A percentile compares a stretch with the other conserved stretches of the same genome.
Evolutionary conservation across 2,888 invertebrate species (phyloP).

Genomic region (Hoplodrina blanda): DNA sequence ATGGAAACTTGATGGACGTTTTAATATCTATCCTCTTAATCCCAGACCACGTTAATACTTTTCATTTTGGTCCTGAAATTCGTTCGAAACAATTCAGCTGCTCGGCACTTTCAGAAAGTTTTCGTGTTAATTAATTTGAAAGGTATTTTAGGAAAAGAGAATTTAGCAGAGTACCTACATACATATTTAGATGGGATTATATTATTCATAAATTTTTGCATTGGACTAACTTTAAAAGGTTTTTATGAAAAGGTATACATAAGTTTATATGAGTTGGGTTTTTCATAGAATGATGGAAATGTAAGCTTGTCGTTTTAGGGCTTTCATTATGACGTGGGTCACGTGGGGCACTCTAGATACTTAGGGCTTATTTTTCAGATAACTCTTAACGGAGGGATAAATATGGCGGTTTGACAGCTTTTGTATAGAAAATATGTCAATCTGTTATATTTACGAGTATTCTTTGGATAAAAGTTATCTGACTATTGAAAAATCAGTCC

Average conservation of each 20-base stretch:
- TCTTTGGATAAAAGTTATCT: no score
- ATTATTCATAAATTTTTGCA: not conserved
- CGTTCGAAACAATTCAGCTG: slow-evolving; percentile 22
- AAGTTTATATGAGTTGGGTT: no score
- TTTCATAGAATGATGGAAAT: not conserved
- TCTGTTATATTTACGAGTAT: no score
- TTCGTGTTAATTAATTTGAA: slow-evolving; percentile 19
- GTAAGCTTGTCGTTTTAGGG: not conserved
- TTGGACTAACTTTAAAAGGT: no score
- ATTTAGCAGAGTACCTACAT: not conserved
- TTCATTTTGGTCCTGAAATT: slow-evolving; percentile 25
- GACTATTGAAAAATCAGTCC: no score
- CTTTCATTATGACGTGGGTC: not conserved
- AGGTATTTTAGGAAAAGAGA: slow-evolving; percentile 22
- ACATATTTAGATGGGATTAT: not conserved
- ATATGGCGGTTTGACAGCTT: no score
- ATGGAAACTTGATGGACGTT: slow-evolving; percentile 56
- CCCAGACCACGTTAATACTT: slow-evolving; percentile 22
- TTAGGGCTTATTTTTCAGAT: no score
- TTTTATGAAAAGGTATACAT: no score
- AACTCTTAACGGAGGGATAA: no score
- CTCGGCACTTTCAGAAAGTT: slow-evolving; percentile 23
- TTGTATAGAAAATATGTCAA: no score
- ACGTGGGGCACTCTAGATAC: not conserved
- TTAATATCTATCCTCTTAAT: slow-evolving; percentile 38